Percentiles rank a stretch among this genome's conserved stretches.
Conservation (phyloP, 2,797 vertebrate genomes). For the Lepilemur ruficaudatus region DNA sequence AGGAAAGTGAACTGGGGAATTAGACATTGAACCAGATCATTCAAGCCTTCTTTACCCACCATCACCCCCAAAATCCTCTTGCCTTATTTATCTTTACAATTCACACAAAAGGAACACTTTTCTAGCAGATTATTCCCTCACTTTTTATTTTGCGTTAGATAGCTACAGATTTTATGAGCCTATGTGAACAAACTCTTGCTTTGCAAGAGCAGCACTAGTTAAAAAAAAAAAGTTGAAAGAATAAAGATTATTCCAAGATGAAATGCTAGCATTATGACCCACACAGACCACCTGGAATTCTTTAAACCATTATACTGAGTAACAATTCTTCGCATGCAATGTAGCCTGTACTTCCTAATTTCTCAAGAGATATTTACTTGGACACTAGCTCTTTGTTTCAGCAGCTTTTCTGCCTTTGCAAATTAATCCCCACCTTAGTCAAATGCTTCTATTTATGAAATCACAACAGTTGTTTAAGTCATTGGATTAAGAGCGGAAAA, state of each 20-base stretch:
- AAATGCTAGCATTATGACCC: constrained; percentile 64
- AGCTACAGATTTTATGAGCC: background rate
- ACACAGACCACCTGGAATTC: constrained; percentile 78
- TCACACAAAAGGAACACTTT: background rate
- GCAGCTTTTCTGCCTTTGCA: constrained; percentile 50
- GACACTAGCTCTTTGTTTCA: constrained; percentile 75
- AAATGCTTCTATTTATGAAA: constrained; percentile 69
- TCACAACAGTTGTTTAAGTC: constrained; percentile 63
- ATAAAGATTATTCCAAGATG: constrained; percentile 59
- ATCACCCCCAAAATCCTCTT: background rate
- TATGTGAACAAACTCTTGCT: constrained; percentile 45
- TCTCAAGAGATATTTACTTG: constrained; percentile 73
- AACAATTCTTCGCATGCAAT: constrained; percentile 56
- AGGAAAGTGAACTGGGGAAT: background rate
- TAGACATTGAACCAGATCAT: background rate
- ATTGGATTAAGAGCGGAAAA: constrained; percentile 68
- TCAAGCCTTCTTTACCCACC: background rate
- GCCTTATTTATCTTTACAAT: background rate
- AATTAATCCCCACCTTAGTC: constrained; percentile 74
- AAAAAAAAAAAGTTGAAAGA: background rate
- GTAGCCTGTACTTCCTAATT: constrained; percentile 68
- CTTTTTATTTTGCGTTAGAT: background rate
- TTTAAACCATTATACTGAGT: constrained; percentile 66
- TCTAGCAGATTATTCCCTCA: background rate
- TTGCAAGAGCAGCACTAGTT: background rate